Evolutionary conservation across 1,140 invertebrate species (phyloP), one percentile per base, ranked within the genome.

Genomic region (Caenorhabditis briggsae): DNA sequence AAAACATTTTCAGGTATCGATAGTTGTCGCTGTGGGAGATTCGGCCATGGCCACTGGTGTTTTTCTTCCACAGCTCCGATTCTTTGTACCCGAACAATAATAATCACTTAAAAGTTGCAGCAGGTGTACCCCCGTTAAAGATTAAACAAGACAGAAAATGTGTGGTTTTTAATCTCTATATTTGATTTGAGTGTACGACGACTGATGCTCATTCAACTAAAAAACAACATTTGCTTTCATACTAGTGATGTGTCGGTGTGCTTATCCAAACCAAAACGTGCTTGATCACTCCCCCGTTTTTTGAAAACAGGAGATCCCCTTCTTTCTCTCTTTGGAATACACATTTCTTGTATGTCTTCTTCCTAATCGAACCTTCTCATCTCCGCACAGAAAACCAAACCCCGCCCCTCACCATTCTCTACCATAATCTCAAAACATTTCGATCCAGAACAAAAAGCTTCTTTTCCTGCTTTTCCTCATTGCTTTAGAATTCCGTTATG

Each of bases 271-370:
- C 20, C 9, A 25, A 70, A 70, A 78, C 53, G 70, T 78, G n/a
- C 70, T 23, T 78, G 70, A 78, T 78, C 70, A 78, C 11, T 23
- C n/a, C 70, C 14, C 43, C 64, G 33, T 3, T 46, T 43, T n/a
- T 78, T 25, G 46, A 70, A 48, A 70, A 48, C 70, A 78, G 46
- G 50, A 46, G 16, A 25, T 11, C 2, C 8, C 20, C 20, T 33
- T 33, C 33, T 33, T 33, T 46, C 43, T n/a, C 18, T 46, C 14
- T 46, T 70, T 23, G 12, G 50, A 53, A 53, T 53, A 70, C 5
- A 70, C 41, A 61, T 23, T 78, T 53, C 46, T 78, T 78, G 70
- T 78, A n/a, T 41, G 46, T 70, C 64, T 43, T 70, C 41, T 16
- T 43, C 43, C 64, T 18, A 43, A 70, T 70, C 64, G 18, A 6